Evolutionary conservation across 2,113 vertebrate genomes (phyloP).

Genomic region (Balaeniceps rex): DNA sequence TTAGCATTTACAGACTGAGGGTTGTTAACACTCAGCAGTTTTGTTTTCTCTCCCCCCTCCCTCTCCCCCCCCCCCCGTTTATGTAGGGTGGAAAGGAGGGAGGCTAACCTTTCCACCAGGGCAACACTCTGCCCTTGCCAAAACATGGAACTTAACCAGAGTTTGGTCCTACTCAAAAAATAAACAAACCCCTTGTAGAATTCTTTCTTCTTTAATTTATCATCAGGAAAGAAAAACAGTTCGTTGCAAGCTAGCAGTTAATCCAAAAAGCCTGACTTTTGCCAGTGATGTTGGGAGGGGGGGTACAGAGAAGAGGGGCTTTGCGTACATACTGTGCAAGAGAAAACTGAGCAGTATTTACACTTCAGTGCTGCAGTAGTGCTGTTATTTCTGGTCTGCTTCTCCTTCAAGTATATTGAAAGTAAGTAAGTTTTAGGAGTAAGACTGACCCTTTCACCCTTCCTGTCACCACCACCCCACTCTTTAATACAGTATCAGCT

Average conservation of each 20-base stretch:
- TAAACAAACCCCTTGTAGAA: background rate
- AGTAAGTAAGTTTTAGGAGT: background rate
- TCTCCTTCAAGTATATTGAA: background rate
- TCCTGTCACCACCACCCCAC: background rate
- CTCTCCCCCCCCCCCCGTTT: accelerated
- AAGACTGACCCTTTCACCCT: background rate
- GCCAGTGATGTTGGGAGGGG: accelerated
- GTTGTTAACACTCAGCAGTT: background rate
- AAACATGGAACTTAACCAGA: background rate
- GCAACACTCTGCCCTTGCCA: background rate
- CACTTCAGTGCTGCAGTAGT: background rate
- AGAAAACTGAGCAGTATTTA: background rate
- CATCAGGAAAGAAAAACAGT: background rate
- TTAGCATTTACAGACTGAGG: background rate
- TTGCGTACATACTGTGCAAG: background rate
- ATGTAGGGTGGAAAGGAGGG: background rate
- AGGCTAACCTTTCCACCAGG: background rate
- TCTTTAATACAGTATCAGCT: background rate
- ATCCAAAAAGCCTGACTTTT: background rate
- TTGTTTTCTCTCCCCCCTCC: background rate
- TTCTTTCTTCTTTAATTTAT: background rate
- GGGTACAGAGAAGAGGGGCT: background rate
- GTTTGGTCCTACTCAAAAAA: background rate
- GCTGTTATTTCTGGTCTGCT: background rate
- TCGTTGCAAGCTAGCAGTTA: background rate